Percentiles rank a stretch among this genome's conserved stretches.
Evolutionary conservation across 2,113 vertebrate genomes (phyloP).

Genomic region (Zeus faber): DNA sequence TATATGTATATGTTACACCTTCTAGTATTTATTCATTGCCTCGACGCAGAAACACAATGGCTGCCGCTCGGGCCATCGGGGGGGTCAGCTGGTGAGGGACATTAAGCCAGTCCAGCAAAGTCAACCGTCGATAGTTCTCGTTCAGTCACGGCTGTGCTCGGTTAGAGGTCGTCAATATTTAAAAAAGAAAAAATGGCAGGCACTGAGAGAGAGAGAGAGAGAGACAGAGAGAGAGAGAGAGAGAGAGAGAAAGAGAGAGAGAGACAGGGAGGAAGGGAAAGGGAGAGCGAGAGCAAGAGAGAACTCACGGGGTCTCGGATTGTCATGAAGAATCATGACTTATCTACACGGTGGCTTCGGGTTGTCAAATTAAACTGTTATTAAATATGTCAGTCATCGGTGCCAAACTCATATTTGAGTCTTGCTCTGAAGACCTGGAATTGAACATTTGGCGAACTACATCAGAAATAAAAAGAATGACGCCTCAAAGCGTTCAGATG

Average conservation of each 20-base stretch:
- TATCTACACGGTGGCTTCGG: background rate
- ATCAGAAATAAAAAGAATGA: too few species aligned
- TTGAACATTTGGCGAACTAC: too few species aligned
- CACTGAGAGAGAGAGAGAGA: background rate
- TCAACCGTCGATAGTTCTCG: conserved; percentile 19
- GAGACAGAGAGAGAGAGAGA: background rate
- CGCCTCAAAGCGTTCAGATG: too few species aligned
- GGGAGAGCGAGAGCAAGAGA: background rate
- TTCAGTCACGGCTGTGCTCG: background rate
- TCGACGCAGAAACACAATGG: conserved; percentile 26
- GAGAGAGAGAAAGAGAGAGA: background rate
- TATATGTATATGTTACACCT: background rate
- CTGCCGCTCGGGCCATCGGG: conserved; percentile 22
- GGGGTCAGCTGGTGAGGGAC: conserved; percentile 26
- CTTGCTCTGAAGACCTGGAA: too few species aligned
- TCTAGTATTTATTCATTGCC: too few species aligned
- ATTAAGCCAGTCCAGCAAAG: conserved; percentile 31
- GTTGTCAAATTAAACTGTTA: background rate
- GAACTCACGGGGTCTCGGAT: background rate
- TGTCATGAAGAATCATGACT: background rate
- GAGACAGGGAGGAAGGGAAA: background rate
- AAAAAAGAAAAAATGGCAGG: background rate
- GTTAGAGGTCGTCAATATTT: background rate
- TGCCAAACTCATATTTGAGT: too few species aligned
- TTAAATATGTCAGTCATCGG: background rate